Conservation (phyloP, 2,888 invertebrate genomes). For the Macrosiphum euphorbiae region DNA sequence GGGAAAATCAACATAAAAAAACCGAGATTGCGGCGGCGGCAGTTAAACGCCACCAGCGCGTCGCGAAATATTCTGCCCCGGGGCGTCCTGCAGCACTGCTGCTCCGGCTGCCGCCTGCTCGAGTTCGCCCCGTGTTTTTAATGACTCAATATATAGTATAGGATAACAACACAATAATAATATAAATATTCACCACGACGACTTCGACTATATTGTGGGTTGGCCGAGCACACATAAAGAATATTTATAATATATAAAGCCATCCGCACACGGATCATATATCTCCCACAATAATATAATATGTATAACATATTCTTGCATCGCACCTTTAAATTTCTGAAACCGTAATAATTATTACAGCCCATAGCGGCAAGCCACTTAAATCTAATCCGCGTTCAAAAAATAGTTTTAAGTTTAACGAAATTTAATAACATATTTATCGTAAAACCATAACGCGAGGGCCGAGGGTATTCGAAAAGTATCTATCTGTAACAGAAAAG, state of each 20-base stretch:
- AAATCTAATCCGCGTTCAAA: neutral
- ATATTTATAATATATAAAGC: constrained; percentile 12
- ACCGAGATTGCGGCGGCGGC: constrained; percentile 54
- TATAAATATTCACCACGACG: constrained; percentile 20
- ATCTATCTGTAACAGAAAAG: neutral
- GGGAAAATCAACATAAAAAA: constrained; percentile 58
- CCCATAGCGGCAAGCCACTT: neutral
- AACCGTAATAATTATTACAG: neutral
- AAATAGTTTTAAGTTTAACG: neutral
- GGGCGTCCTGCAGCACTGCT: neutral
- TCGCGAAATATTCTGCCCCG: neutral
- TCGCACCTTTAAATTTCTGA: neutral
- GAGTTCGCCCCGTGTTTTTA: constrained; percentile 4
- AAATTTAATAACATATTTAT: neutral
- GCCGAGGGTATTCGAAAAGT: neutral
- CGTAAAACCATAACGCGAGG: neutral
- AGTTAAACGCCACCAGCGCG: constrained; percentile 61
- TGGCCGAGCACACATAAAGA: constrained; percentile 2
- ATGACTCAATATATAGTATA: constrained; percentile 3
- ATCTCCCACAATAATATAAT: neutral
- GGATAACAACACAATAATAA: constrained; percentile 31
- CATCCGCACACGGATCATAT: neutral
- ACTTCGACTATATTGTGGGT: neutral
- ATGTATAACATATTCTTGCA: neutral
- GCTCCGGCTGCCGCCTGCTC: neutral